A percentile compares a stretch with the other conserved stretches of the same genome.
These are phyloP conservation scores for Grantiella picta DNA, from an alignment of 2,113 vertebrate species.

Conservation along the genomic window DNA sequence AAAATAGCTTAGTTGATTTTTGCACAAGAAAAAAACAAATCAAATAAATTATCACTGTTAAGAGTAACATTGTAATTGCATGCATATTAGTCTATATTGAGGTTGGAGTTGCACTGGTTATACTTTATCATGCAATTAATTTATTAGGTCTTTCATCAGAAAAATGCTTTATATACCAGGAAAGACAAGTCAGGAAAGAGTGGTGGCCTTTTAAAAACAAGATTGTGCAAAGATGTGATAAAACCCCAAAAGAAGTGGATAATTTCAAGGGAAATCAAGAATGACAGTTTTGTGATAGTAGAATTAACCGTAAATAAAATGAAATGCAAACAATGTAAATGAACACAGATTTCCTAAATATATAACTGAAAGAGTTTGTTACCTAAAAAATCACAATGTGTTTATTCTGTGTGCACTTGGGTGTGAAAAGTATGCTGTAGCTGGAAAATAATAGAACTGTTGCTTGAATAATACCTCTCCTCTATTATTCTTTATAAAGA, in stretches of 20 bases:
- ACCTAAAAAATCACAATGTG: background rate
- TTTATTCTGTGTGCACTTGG: background rate
- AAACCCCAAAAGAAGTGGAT: background rate
- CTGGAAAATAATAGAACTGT: background rate
- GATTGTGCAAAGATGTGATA: background rate
- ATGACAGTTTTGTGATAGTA: background rate
- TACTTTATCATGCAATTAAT: background rate
- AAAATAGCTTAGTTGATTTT: background rate
- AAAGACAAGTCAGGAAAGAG: background rate
- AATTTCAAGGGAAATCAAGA: background rate
- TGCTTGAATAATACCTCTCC: background rate
- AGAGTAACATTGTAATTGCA: background rate
- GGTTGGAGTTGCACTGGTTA: background rate
- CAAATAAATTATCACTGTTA: background rate
- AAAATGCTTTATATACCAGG: background rate
- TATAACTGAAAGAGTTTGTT: background rate
- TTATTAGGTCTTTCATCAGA: background rate
- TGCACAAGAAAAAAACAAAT: background rate
- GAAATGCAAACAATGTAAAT: background rate
- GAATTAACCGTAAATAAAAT: background rate
- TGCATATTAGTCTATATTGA: background rate
- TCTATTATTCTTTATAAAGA: background rate
- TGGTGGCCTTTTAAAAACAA: background rate
- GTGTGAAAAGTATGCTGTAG: background rate
- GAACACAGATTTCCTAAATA: background rate